A percentile compares a stretch with the other conserved stretches of the same genome.
phyloP scores from a whole-genome alignment of 2,113 vertebrate genomes.

The Mirounga angustirostris region DNA sequence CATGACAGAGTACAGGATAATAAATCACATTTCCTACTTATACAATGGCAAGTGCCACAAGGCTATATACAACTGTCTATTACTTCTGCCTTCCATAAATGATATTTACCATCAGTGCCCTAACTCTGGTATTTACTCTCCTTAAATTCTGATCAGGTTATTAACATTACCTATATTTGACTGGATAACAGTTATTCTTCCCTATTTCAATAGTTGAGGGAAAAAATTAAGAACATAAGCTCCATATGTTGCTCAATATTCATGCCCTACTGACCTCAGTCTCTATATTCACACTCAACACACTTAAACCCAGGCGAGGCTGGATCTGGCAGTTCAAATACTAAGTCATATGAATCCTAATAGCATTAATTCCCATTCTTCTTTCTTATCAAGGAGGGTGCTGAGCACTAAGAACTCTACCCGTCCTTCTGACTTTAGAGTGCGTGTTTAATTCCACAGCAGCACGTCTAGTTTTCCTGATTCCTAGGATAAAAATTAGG shows the following conservation, averaged over 20 bases:
- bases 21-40: conserved; percentile 78
- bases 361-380: conserved; percentile 21
- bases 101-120: conserved; percentile 71
- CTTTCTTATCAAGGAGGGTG: not conserved
- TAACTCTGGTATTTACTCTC: conserved; percentile 70
- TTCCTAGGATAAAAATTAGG: not conserved
- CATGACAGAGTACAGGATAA: conserved; percentile 66
- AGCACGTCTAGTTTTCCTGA: not conserved
- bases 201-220: conserved; percentile 44
- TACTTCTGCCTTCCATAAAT: conserved; percentile 71
- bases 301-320: not conserved
- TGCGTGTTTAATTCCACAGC: not conserved
- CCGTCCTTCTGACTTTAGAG: not conserved
- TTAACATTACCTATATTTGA: conserved; percentile 69
- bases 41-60: conserved; percentile 54
- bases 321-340: not conserved
- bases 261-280: not conserved
- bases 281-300: conserved; percentile 5
- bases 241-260: not conserved
- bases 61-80: conserved; percentile 71
- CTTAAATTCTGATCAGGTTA: conserved; percentile 77
- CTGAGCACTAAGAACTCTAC: not conserved
- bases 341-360: not conserved
- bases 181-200: conserved; percentile 62
- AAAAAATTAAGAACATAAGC: conserved; percentile 37